These are phyloP conservation scores for Serinus canaria DNA, from an alignment of 2,113 vertebrate genomes.

Conservation along the genomic window DNA sequence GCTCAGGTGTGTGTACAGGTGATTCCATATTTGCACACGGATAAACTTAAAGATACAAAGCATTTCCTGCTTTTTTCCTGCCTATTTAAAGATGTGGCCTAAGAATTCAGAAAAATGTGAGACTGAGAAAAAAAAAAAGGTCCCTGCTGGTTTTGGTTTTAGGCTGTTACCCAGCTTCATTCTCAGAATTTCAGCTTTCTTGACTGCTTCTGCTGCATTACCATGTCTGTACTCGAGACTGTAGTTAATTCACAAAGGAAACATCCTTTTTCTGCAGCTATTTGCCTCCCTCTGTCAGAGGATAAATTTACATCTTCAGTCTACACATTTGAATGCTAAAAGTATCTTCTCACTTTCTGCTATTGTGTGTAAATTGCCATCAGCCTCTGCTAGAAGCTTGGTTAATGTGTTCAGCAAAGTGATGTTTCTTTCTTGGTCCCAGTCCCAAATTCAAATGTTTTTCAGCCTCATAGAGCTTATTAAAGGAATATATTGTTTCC, in stretches of 20 bases:
- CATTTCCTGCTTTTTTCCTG: neutral
- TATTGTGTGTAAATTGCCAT: neutral
- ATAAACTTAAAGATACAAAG: neutral
- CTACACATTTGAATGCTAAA: neutral
- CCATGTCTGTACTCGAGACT: neutral
- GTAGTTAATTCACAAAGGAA: neutral
- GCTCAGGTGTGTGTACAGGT: neutral
- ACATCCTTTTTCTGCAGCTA: neutral
- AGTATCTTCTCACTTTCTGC: neutral
- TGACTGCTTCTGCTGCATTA: accelerated
- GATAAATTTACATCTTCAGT: neutral
- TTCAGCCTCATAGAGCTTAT: neutral
- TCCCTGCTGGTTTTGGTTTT: neutral
- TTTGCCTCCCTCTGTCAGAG: neutral
- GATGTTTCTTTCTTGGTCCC: neutral
- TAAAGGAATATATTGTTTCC: slow-evolving; percentile 9
- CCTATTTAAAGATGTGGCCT: neutral
- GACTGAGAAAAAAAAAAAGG: neutral
- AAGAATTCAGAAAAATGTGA: neutral
- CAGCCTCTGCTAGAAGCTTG: neutral
- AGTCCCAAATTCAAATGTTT: neutral
- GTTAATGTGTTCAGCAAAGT: neutral
- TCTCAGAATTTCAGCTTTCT: neutral
- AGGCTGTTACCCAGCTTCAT: neutral
- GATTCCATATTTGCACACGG: neutral